Evolutionary conservation across 1,140 invertebrate genomes (phyloP), one percentile per base, ranked within the genome.

Genomic region (Planococcus citri): DNA sequence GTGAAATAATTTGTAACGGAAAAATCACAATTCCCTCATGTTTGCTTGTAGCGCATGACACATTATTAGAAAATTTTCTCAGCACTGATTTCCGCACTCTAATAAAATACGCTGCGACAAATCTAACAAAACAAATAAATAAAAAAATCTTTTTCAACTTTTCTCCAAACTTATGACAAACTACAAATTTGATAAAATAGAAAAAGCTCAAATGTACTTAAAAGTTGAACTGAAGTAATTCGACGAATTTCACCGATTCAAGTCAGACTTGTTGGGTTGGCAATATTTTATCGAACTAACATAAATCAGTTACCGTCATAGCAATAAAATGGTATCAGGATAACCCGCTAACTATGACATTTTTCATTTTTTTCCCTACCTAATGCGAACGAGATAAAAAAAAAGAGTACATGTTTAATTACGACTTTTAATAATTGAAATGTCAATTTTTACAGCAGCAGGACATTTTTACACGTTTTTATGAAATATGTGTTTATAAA

Each of bases 21-120:
- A 51, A 51, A 51, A 51, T 51, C 41, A 51, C n/a, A 51, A 51
- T 51, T 51, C 41, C n/a, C 41, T 51, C 41, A 33, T 33, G 29
- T 51, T 17, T n/a, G 2, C 17, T 2, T 2, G 17, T 20, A 17
- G 17, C 41, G 41, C 41, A 17, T 17, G 41, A 51, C 41, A 51
- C 41, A 17, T 51, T 51, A 20, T 51, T 51, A 17, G 3, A 20
- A 6, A 51, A 51, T 51, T 51, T 51, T 51, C 41, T 51, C 41
- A 51, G 6, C 6, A 51, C 41, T 17, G 17, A 51, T 51, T 51
- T 20, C 41, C 17, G 3, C 29, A 6, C 29, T 33, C n/a, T 33
- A 33, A 33, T 6, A 33, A 33, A 6, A 51, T 17, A 51, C 41
- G 6, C 41, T 4, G 6, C 14, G n/a, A 51, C 17, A 51, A 51